phyloP scores from a whole-genome alignment of 2,797 vertebrate species.

The Microhierax caerulescens region DNA sequence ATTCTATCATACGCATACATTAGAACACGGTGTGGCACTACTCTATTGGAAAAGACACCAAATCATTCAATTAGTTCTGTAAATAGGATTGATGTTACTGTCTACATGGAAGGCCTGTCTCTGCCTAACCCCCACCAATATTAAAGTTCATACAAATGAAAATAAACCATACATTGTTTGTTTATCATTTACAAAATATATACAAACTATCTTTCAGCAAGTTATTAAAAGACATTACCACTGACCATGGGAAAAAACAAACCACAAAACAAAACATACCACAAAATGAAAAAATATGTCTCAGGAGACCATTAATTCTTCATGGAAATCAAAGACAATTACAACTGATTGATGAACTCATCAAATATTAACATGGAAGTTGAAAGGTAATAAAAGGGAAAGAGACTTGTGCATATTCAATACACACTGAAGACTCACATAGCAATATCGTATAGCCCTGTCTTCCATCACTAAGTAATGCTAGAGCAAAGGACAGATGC shows the following conservation, averaged over 20 bases:
- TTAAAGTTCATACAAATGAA: not conserved
- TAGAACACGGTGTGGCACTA: not conserved
- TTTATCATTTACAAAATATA: not conserved
- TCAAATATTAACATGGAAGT: conserved; percentile 73
- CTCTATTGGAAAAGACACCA: not conserved
- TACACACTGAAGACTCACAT: not conserved
- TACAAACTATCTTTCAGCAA: not conserved
- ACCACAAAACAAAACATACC: not conserved
- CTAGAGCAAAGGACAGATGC: not conserved
- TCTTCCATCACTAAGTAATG: conserved; percentile 55
- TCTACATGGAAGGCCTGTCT: not conserved
- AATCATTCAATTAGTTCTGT: not conserved
- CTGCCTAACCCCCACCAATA: not conserved
- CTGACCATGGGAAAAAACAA: not conserved
- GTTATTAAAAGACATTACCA: conserved; percentile 21
- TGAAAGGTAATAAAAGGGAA: conserved; percentile 74
- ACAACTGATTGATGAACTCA: conserved; percentile 47
- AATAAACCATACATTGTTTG: not conserved
- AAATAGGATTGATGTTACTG: not conserved
- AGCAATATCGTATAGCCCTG: conserved; percentile 40
- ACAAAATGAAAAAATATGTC: not conserved
- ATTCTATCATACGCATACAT: not conserved
- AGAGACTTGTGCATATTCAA: conserved; percentile 61
- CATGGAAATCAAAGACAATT: conserved; percentile 72
- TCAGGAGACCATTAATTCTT: conserved; percentile 58